Conservation (phyloP, 2,888 invertebrate genomes). For the Actias luna region DNA sequence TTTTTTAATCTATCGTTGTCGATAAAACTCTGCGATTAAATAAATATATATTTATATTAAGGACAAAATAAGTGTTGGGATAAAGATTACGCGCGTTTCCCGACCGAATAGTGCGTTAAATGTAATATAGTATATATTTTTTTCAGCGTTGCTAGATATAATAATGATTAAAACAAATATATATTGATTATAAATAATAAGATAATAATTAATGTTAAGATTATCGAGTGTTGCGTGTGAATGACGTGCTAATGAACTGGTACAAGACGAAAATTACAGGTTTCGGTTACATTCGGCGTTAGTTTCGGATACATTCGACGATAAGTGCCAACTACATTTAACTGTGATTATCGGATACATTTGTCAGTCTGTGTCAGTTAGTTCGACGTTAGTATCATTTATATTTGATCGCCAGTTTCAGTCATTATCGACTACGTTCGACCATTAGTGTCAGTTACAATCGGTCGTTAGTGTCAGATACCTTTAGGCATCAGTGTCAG, state of each 20-base stretch:
- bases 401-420: too few relatives aligned
- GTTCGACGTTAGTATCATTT: too few relatives aligned
- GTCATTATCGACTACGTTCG: too few relatives aligned
- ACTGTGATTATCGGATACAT: too few relatives aligned
- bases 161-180: conserved; percentile 19
- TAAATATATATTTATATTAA: neutral
- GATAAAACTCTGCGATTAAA: neutral
- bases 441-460: neutral
- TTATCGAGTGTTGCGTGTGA: conserved; percentile 39
- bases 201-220: conserved; percentile 32
- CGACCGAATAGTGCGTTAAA: conserved; percentile 6
- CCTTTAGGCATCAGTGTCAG: neutral
- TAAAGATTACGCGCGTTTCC: conserved; percentile 24
- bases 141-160: conserved; percentile 39
- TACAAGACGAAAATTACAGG: conserved; percentile 11
- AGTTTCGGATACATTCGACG: too few relatives aligned
- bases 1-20: neutral
- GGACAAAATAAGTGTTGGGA: conserved; percentile 28
- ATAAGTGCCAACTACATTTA: too few relatives aligned
- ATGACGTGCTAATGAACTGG: conserved; percentile 26
- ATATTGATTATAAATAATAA: conserved; percentile 37
- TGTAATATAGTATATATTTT: conserved; percentile 35
- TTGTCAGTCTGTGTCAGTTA: too few relatives aligned
- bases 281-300: conserved; percentile 6
- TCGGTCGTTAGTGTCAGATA: neutral